Base-by-base conservation (phyloP, 2,888 invertebrate genomes). In the Terebella lapidaria region DNA sequence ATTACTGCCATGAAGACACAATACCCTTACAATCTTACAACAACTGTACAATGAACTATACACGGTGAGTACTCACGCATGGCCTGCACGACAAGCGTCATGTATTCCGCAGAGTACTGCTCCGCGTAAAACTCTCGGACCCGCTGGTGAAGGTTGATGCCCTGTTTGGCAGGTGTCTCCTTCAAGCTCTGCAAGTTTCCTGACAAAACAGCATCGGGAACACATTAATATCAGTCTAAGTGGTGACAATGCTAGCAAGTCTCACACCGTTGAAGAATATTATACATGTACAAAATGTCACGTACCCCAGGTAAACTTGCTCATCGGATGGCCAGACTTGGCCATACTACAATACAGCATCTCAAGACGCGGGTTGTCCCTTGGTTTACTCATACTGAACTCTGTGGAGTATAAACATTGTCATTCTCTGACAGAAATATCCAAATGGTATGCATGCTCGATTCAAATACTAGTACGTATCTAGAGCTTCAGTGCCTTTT, bases 241-340 rank as follows among this genome's bases (percentile, higher is more conserved):
- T n/a, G n/a, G n/a, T n/a, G n/a, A n/a, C n/a, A n/a, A n/a, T n/a
- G n/a, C n/a, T n/a, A n/a, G n/a, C n/a, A n/a, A n/a, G n/a, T n/a
- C n/a, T n/a, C n/a, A n/a, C n/a, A n/a, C n/a, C n/a, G n/a, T n/a
- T n/a, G n/a, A n/a, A n/a, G n/a, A n/a, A n/a, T n/a, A n/a, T n/a
- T n/a, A n/a, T n/a, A n/a, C n/a, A n/a, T n/a, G n/a, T n/a, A n/a
- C n/a, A n/a, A 49, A 20, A 15, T 20, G 20, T 10, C 22, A 55
- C 82, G 91, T 91, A 67, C 94, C 94, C 91, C 92, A 92, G 18
- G 88, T 84, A 79, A 94, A 94, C 51, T 88, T 89, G 29, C 86
- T 64, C 75, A 82, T 77, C 0, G 81, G 93, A 74, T 89, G 90
- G 1, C 85, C 85, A 2, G 82, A 77, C 35, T 86, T 85, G 56